Percentiles rank a stretch among this genome's conserved stretches.
phyloP scores from a whole-genome alignment of 2,888 invertebrate species.

The Lamellibrachia satsuma region DNA sequence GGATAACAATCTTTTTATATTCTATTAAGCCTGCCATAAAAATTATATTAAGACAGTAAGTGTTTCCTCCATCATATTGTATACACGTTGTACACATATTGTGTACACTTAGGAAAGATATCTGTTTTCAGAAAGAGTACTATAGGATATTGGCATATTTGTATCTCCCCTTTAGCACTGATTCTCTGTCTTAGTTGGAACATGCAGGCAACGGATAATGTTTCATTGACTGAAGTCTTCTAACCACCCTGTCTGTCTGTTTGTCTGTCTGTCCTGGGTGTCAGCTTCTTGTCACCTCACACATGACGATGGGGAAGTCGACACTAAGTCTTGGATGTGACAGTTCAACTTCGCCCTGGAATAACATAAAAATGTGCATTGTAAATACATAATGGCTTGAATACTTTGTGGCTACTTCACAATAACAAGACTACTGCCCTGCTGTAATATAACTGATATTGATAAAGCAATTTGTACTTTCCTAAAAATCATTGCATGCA shows the following conservation, averaged over 20 bases:
- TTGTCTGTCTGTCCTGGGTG: not conserved
- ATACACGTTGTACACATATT: too few species aligned
- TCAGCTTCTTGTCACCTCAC: constrained; percentile 49
- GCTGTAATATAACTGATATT: too few species aligned
- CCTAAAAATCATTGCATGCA: too few species aligned
- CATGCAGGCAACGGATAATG: not conserved
- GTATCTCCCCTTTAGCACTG: not conserved
- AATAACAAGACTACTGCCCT: not conserved
- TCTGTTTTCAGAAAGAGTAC: too few species aligned
- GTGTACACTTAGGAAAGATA: too few species aligned
- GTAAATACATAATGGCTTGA: not conserved
- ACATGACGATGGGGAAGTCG: constrained; percentile 66
- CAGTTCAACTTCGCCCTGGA: constrained; percentile 65
- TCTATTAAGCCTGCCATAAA: too few species aligned
- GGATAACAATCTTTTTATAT: too few species aligned
- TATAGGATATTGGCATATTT: too few species aligned
- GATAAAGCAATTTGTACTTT: too few species aligned
- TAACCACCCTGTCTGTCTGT: not conserved
- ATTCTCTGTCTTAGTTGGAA: not conserved
- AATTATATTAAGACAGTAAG: too few species aligned
- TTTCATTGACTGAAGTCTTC: not conserved
- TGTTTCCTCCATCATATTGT: too few species aligned
- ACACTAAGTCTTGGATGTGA: constrained; percentile 65
- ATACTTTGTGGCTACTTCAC: not conserved
- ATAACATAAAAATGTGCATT: constrained; percentile 7